A percentile compares a stretch with the other conserved stretches of the same genome.
Conservation (phyloP, 2,797 vertebrate genomes). For the Chelon labrosus region DNA sequence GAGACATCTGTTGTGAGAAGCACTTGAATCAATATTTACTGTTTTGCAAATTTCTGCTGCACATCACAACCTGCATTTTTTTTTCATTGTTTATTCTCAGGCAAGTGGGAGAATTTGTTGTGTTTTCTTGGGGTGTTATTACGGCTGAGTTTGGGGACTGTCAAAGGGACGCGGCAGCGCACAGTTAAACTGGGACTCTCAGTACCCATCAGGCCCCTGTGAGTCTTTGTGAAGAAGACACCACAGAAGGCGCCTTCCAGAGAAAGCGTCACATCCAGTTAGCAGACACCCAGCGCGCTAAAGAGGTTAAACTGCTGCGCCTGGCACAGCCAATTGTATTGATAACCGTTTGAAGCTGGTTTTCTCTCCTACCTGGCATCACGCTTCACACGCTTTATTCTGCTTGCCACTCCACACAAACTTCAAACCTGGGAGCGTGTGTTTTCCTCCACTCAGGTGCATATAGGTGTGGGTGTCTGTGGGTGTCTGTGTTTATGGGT, state of each 20-base stretch:
- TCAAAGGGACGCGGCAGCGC: constrained; percentile 76
- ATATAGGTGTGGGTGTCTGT: constrained; percentile 64
- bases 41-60: constrained; percentile 71
- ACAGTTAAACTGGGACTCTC: constrained; percentile 79
- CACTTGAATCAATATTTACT: constrained; percentile 78
- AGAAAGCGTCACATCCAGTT: constrained; percentile 83
- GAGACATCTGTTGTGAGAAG: constrained; percentile 77
- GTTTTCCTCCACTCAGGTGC: constrained; percentile 68
- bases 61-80: constrained; percentile 67
- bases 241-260: constrained; percentile 78
- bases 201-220: constrained; percentile 81
- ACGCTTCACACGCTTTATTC: constrained; percentile 80
- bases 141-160: constrained; percentile 76
- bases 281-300: constrained; percentile 79
- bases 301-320: constrained; percentile 87
- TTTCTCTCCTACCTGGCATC: constrained; percentile 78
- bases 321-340: constrained; percentile 86
- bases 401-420: constrained; percentile 80
- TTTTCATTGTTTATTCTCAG: constrained; percentile 47
- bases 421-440: constrained; percentile 82
- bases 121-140: constrained; percentile 74
- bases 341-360: constrained; percentile 85
- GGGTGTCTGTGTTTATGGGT: constrained; percentile 59
- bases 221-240: constrained; percentile 80
- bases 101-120: constrained; percentile 80